Conservation (phyloP, 2,113 vertebrate genomes). For the Gambusia holbrooki region DNA sequence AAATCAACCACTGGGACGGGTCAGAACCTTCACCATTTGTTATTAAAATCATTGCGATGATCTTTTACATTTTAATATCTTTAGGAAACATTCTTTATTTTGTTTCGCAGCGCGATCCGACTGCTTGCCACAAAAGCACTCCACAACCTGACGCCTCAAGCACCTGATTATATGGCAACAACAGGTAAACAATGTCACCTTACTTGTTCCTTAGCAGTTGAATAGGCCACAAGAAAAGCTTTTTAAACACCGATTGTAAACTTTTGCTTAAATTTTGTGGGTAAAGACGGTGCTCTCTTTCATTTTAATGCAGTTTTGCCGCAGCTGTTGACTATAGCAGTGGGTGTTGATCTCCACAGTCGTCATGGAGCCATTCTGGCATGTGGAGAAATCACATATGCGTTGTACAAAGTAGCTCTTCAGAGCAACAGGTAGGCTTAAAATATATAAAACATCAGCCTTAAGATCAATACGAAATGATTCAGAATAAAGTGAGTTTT, state of each 20-base stretch:
- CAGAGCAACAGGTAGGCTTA: conserved; percentile 83
- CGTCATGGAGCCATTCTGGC: conserved; percentile 94
- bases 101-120: conserved; percentile 83
- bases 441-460: not conserved
- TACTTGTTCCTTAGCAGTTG: conserved; percentile 38
- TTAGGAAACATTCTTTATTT: not conserved
- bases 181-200: conserved; percentile 81
- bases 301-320: conserved; percentile 85
- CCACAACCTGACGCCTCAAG: conserved; percentile 86
- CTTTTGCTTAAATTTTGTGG: not conserved
- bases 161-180: conserved; percentile 84
- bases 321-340: conserved; percentile 83
- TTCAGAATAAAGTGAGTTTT: not conserved
- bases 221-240: not conserved
- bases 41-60: not conserved
- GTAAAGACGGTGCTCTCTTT: not conserved
- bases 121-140: conserved; percentile 89
- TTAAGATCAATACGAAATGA: not conserved
- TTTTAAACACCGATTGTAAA: not conserved
- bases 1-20: conserved; percentile 94
- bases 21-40: conserved; percentile 59
- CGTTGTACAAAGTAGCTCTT: conserved; percentile 83
- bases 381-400: conserved; percentile 89
- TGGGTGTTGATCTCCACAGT: conserved; percentile 86
- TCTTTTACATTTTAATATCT: not conserved